phyloP scores from a whole-genome alignment of 2,113 vertebrate genomes.

The Tursiops truncatus region DNA sequence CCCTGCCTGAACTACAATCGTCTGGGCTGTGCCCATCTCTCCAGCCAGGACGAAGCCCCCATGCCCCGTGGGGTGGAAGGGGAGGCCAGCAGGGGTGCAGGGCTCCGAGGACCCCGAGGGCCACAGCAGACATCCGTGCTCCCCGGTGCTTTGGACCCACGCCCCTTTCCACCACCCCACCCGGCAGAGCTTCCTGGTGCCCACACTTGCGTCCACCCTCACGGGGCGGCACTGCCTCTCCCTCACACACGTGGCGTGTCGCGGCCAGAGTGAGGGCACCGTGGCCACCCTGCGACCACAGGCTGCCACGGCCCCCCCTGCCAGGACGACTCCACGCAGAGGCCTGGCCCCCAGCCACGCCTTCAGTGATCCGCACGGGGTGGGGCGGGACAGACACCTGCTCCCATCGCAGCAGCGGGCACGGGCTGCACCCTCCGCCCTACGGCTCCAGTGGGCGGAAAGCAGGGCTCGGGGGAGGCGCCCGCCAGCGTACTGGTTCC shows the following conservation, averaged over 20 bases:
- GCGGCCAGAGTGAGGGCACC: neutral
- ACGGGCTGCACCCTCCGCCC: accelerated
- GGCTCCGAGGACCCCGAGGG: neutral
- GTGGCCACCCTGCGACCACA: accelerated
- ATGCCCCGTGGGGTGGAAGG: accelerated
- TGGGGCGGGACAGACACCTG: no score
- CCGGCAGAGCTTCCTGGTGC: no score
- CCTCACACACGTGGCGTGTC: neutral
- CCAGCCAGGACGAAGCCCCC: accelerated
- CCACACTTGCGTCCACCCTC: no score
- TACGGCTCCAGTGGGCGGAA: accelerated
- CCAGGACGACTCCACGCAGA: neutral
- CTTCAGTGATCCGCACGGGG: no score
- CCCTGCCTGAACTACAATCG: neutral
- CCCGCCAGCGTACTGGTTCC: accelerated
- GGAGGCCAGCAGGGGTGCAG: neutral
- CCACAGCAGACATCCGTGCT: accelerated
- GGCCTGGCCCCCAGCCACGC: neutral
- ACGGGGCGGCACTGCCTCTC: no score
- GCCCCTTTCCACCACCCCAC: neutral
- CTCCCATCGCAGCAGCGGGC: neutral
- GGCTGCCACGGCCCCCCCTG: accelerated
- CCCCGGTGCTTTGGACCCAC: neutral
- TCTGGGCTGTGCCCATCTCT: accelerated
- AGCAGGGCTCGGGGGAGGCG: neutral